Base-by-base conservation (phyloP, 1,140 invertebrate genomes). In the Euura lappo region DNA sequence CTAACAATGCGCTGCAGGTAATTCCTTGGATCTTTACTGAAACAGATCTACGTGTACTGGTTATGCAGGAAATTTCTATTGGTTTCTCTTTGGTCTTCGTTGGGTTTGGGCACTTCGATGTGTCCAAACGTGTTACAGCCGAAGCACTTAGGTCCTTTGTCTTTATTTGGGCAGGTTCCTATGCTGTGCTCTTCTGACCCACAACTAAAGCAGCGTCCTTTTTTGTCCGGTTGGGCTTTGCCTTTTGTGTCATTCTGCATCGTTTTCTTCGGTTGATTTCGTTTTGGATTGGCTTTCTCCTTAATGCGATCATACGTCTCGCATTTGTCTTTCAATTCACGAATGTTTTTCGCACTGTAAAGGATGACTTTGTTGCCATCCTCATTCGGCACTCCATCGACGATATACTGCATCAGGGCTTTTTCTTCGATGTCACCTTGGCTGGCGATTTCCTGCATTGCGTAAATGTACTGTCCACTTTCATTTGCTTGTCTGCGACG, bases 351-450 rank as follows among this genome's bases (percentile, higher is more conserved):
- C 4, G 81, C 81, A 28, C 82, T 79, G 65, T 84, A 85, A 11
- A 86, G 71, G 3, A 85, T 78, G n/a, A 65, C 65, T 77, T 85
- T 86, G 44, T 76, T 79, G 3, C 68, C 74, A n/a, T 74, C 70
- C 43, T 81, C 79, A n/a, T 84, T 82, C 42, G 77, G 74, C 43
- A 85, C 81, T 2, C 83, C 85, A 69, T 85, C 79, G 11, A 86
- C 82, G 6, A 85, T 80, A 71, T 86, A 84, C 44, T 80, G 76
- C 4, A 85, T 80, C n/a, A 83, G 42, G 2, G 80, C 75, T 7
- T 66, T 70, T n/a, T 78, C 74, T 70, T 85, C 84, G 47, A 84
- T 72, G 4, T 79, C 71, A 2, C 73, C 79, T 67, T 80, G 79
- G 6, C 76, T 60, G 8, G 79, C 79, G 28, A 83, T 77, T 60